phyloP scores from a whole-genome alignment of 1,140 invertebrate species.

The Eriocheir sinensis region DNA sequence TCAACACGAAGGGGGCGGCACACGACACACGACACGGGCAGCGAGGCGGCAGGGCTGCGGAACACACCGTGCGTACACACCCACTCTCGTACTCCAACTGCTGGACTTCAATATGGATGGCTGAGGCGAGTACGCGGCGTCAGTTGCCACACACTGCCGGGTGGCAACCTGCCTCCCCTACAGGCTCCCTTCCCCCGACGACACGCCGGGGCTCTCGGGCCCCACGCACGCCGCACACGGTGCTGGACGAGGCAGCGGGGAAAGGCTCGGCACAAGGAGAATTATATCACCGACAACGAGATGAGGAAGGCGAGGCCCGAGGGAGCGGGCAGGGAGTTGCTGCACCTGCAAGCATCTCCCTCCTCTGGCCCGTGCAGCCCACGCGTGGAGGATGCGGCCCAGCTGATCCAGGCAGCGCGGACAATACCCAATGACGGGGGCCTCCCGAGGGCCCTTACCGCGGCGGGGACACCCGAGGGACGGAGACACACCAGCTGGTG shows the following conservation, averaged over 20 bases:
- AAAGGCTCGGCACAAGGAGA: neutral
- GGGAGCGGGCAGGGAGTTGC: neutral
- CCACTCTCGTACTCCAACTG: slow-evolving; percentile 72
- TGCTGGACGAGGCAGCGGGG: neutral
- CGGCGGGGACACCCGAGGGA: neutral
- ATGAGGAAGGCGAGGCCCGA: no score
- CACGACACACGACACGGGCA: neutral
- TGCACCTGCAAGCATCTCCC: neutral
- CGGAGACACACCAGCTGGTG: neutral
- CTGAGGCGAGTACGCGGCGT: slow-evolving; percentile 63
- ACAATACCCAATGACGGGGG: neutral
- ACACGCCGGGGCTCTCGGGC: neutral
- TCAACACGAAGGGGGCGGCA: neutral
- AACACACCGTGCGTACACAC: slow-evolving; percentile 42
- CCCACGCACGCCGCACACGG: neutral
- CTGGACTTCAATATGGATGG: slow-evolving; percentile 75
- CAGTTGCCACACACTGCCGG: slow-evolving; percentile 58
- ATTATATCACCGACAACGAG: no score
- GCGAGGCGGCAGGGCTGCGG: neutral
- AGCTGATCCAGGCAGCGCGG: slow-evolving; percentile 1
- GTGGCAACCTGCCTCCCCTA: no score
- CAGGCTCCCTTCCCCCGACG: neutral
- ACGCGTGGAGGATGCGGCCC: slow-evolving; percentile 3
- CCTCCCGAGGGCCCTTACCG: neutral
- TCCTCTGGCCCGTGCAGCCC: neutral